Conservation (phyloP, 1,140 invertebrate species). For the Zophobas morio region DNA sequence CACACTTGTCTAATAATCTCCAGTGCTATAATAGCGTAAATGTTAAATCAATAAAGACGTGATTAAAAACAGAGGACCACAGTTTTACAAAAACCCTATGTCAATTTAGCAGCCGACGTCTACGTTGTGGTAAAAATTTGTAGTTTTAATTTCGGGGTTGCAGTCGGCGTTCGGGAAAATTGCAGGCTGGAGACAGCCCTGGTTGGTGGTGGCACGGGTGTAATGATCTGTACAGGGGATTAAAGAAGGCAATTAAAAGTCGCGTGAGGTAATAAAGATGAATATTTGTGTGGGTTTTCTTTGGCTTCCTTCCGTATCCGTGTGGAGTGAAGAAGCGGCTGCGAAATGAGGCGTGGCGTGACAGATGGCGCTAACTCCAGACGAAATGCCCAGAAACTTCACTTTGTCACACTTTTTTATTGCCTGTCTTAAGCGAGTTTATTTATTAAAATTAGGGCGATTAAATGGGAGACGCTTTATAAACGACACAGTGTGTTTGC, state of each 20-base stretch:
- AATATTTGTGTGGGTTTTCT: slow-evolving; percentile 50
- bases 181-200: slow-evolving; percentile 40
- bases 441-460: slow-evolving; percentile 48
- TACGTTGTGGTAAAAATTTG: neutral
- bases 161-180: slow-evolving; percentile 6
- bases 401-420: slow-evolving; percentile 53
- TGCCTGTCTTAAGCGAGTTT: slow-evolving; percentile 45
- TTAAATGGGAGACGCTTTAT: slow-evolving; percentile 33
- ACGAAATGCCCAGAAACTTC: slow-evolving; percentile 48
- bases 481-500: slow-evolving; percentile 7
- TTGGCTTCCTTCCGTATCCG: slow-evolving; percentile 44
- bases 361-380: slow-evolving; percentile 46
- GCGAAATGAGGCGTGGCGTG: slow-evolving; percentile 51
- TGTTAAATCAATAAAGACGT: too few species aligned
- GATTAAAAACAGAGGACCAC: too few species aligned
- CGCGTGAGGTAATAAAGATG: slow-evolving; percentile 51
- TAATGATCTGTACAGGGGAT: slow-evolving; percentile 50
- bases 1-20: too few species aligned
- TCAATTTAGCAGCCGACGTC: neutral
- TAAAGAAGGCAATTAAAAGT: slow-evolving; percentile 53
- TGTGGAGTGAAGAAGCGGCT: slow-evolving; percentile 46
- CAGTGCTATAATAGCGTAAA: too few species aligned
- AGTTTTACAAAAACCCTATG: too few species aligned
- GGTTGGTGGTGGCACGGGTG: slow-evolving; percentile 24
- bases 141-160: slow-evolving; percentile 18